Conservation (phyloP, 2,113 vertebrate genomes). For the Todiramphus saurophagus region DNA sequence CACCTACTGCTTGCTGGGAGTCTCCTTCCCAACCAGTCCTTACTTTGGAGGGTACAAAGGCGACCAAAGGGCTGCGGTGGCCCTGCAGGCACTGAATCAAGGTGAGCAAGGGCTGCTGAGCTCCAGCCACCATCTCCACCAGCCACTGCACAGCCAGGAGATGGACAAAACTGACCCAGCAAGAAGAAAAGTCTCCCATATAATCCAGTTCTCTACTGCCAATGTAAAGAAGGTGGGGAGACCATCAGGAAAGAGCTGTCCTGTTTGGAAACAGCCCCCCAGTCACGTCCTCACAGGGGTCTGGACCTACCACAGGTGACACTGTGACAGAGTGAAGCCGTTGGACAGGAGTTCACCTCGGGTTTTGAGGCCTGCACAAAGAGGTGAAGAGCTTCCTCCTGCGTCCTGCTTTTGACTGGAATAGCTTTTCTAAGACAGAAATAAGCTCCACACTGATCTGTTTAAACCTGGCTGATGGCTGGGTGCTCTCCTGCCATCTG, state of each 20-base stretch:
- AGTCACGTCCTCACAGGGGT: neutral
- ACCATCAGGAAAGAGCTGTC: neutral
- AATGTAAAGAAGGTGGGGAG: rapidly evolving
- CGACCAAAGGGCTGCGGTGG: neutral
- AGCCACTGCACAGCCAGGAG: neutral
- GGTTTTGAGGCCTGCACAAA: neutral
- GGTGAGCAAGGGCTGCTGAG: neutral
- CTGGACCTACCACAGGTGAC: neutral
- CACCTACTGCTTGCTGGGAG: neutral
- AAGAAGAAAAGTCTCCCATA: neutral
- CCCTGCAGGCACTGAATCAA: neutral
- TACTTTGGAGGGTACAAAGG: neutral
- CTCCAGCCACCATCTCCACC: neutral
- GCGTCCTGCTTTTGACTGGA: neutral
- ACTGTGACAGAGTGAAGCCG: neutral
- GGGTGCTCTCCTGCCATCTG: neutral
- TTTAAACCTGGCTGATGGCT: neutral
- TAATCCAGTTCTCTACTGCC: neutral
- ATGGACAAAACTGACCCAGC: neutral
- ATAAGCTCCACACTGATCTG: neutral
- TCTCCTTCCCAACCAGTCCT: neutral
- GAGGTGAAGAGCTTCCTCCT: neutral
- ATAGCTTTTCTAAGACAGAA: neutral
- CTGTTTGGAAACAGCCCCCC: neutral
- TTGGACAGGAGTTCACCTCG: neutral